These are phyloP conservation scores for Globicephala melas DNA, from an alignment of 2,113 vertebrate species.

Conservation along the genomic window DNA sequence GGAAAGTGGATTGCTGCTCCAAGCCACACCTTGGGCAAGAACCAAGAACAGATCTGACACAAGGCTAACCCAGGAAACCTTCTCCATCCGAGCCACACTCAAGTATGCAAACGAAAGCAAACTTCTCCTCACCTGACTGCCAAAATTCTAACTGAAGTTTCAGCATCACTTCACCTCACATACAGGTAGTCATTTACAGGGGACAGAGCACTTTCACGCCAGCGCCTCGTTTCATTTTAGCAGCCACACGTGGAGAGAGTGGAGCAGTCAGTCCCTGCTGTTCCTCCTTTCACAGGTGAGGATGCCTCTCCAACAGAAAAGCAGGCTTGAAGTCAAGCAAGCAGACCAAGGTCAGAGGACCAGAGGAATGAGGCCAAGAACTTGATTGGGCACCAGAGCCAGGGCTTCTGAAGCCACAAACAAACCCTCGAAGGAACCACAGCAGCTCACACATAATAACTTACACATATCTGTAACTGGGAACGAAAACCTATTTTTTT, in stretches of 20 bases:
- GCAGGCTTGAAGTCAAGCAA: not conserved
- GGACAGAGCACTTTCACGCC: not conserved
- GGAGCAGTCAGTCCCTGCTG: too few relatives aligned
- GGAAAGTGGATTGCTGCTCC: not conserved
- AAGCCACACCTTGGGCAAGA: not conserved
- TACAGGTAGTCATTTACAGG: not conserved
- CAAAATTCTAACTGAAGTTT: too few relatives aligned
- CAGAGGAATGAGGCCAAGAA: accelerated
- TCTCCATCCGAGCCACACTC: not conserved
- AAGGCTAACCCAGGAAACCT: not conserved
- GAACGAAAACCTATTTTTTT: not conserved
- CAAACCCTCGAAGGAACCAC: not conserved
- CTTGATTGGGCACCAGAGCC: not conserved
- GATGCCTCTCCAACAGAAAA: not conserved
- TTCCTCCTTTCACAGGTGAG: not conserved
- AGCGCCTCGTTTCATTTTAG: not conserved
- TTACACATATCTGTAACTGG: not conserved
- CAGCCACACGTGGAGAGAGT: not conserved
- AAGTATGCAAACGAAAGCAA: not conserved
- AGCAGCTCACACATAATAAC: not conserved
- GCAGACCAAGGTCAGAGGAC: not conserved
- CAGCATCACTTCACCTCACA: not conserved
- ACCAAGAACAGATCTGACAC: not conserved
- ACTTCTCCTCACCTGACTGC: not conserved
- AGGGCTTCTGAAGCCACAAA: not conserved